These are phyloP conservation scores for Crenichthys baileyi DNA, from an alignment of 2,797 vertebrate species.

Conservation along the genomic window DNA sequence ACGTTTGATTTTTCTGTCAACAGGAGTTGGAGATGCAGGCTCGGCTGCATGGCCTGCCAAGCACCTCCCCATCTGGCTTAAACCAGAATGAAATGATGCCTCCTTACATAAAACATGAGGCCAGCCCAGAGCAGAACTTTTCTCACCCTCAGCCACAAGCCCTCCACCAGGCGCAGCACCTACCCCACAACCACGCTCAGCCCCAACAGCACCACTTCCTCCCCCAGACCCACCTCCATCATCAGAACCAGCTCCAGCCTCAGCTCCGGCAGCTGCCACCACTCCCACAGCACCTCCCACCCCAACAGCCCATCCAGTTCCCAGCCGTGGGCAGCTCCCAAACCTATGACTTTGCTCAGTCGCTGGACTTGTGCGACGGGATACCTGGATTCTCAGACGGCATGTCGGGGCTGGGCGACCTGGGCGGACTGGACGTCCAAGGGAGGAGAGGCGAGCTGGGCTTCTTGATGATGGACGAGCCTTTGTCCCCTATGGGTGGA, in stretches of 20 bases:
- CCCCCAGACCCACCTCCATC: constrained; percentile 73
- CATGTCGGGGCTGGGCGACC: constrained; percentile 85
- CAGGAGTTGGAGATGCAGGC: constrained; percentile 99
- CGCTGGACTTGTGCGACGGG: constrained; percentile 87
- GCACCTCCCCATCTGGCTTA: constrained; percentile 86
- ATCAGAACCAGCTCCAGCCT: constrained; percentile 62
- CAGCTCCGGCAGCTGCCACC: constrained; percentile 71
- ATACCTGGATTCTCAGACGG: constrained; percentile 83
- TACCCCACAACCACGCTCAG: constrained; percentile 64
- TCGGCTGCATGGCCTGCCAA: constrained; percentile 89
- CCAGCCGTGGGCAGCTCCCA: constrained; percentile 86
- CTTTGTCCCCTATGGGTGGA: constrained; percentile 87
- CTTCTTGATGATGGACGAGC: constrained; percentile 95
- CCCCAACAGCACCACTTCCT: constrained; percentile 80
- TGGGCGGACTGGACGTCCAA: constrained; percentile 82
- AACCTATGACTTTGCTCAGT: constrained; percentile 90
- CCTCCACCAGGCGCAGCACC: constrained; percentile 70
- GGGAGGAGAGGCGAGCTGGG: constrained; percentile 88
- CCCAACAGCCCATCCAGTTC: constrained; percentile 79
- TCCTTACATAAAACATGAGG: constrained; percentile 90
- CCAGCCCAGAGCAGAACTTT: constrained; percentile 83
- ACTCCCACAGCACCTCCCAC: constrained; percentile 75
- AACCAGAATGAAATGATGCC: constrained; percentile 84
- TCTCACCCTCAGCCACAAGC: constrained; percentile 69
- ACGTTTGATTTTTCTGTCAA: background rate